Evolutionary conservation across 2,797 vertebrate genomes (phyloP), one percentile per base, ranked within the genome.

Genomic region (Basileuterus tristriatus): DNA sequence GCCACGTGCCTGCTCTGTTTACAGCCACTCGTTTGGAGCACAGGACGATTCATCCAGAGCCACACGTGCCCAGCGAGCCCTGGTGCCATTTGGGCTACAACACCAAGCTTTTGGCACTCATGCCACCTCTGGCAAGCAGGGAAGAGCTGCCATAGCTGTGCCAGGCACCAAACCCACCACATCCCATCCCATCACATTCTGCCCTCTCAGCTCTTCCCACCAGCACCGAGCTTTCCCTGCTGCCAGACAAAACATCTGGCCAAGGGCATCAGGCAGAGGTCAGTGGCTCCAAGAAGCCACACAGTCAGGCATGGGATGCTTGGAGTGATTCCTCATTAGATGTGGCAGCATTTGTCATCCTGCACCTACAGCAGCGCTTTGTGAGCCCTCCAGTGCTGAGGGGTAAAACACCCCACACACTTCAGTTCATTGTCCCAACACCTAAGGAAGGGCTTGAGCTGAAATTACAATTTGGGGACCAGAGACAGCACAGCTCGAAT

Each of bases 241-340:
- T 78, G 82, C 89, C 84, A 95, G 87, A 93, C 84, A 96, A 96
- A 96, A 96, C 93, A 96, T 69, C 78, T 83, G 7, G 90, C 77
- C 90, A 46, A 74, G 93, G 93, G 87, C 93, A 30, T 58, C 67
- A 29, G 1, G 87, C 75, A 96, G 86, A 93, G 91, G 84, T 83
- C 93, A 94, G 93, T 3, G 8, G 83, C 60, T 89, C 91, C 70
- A 74, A 77, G 87, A 53, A 87, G 77, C 89, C 24, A 50, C 8
- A 1, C 39, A 29, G 82, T 64, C 44, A 64, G 81, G 60, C 75
- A 46, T 1, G 64, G 46, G 87, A 86, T 68, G 82, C 84, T 70
- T 20, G 1, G 41, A 83, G 82, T 8, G 69, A 83, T 50, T 76
- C 36, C 41, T 60, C 58, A 9, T 80, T 74, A 60, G 56, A 34